phyloP scores from a whole-genome alignment of 1,140 invertebrate genomes.

The Cherax destructor region DNA sequence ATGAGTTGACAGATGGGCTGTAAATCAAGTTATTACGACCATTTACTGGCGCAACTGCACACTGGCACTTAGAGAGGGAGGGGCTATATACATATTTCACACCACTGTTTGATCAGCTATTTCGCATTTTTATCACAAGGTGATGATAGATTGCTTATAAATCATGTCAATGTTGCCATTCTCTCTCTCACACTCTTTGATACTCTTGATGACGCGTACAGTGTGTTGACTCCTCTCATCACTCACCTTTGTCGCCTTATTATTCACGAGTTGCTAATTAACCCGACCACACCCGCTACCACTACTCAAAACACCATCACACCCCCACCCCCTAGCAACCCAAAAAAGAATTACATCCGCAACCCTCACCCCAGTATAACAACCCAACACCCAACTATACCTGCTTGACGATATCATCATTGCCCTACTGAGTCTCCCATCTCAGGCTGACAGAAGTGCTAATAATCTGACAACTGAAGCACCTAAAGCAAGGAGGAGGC shows the following conservation, averaged over 20 bases:
- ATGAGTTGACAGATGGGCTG: constrained; percentile 55
- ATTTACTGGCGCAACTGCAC: constrained; percentile 41
- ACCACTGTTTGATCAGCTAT: constrained; percentile 46
- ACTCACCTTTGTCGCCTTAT: neutral
- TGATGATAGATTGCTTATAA: constrained; percentile 52
- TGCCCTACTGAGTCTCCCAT: too few species aligned
- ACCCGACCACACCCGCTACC: too few species aligned
- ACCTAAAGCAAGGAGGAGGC: too few species aligned
- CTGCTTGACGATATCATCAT: too few species aligned
- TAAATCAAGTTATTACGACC: constrained; percentile 53
- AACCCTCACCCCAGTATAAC: too few species aligned
- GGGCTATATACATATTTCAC: constrained; percentile 47
- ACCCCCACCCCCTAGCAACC: too few species aligned
- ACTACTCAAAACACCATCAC: too few species aligned
- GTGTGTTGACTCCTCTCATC: neutral
- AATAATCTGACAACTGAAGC: too few species aligned
- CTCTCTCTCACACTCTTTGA: neutral
- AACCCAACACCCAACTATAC: too few species aligned
- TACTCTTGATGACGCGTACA: neutral
- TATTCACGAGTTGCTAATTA: too few species aligned
- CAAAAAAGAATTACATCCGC: too few species aligned
- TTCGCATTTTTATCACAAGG: constrained; percentile 53
- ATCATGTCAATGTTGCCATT: constrained; percentile 30
- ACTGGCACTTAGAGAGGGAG: neutral
- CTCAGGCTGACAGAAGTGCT: too few species aligned